Percentiles rank a stretch among this genome's conserved stretches.
Evolutionary conservation across 2,888 invertebrate genomes (phyloP).

Genomic region (Synergus itoensis): DNA sequence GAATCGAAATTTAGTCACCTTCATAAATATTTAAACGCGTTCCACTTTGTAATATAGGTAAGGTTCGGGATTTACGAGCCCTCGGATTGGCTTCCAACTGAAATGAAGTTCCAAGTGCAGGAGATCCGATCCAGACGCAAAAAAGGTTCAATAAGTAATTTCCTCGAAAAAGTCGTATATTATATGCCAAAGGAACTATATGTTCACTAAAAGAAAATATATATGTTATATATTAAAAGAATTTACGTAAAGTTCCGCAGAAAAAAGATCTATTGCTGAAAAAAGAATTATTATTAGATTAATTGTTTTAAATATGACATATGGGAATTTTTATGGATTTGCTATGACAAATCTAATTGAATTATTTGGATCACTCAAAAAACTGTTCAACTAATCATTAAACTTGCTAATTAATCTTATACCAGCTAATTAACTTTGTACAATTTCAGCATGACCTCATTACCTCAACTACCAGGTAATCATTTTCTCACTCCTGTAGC

Average conservation of each 20-base stretch:
- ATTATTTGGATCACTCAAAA: not conserved
- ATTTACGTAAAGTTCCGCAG: not conserved
- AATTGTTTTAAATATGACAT: too few species aligned
- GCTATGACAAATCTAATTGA: too few species aligned
- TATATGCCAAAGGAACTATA: not conserved
- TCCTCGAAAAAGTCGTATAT: not conserved
- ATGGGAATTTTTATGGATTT: too few species aligned
- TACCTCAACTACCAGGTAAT: not conserved
- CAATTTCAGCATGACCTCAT: not conserved
- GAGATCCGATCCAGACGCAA: too few species aligned
- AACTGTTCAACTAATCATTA: not conserved
- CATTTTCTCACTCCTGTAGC: not conserved
- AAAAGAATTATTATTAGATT: not conserved
- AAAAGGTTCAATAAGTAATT: not conserved
- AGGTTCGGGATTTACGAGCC: conserved; percentile 39
- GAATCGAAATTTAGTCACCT: conserved; percentile 57
- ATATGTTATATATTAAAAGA: not conserved
- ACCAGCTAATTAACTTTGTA: not conserved
- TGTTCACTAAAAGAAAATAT: too few species aligned
- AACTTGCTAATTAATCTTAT: not conserved
- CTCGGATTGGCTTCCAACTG: not conserved
- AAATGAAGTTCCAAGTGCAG: not conserved
- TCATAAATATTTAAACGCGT: conserved; percentile 47
- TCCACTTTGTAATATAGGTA: conserved; percentile 39
- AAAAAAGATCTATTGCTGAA: not conserved